Evolutionary conservation across 2,113 vertebrate species (phyloP), one percentile per base, ranked within the genome.

Genomic region (Sporophila hypoxantha): DNA sequence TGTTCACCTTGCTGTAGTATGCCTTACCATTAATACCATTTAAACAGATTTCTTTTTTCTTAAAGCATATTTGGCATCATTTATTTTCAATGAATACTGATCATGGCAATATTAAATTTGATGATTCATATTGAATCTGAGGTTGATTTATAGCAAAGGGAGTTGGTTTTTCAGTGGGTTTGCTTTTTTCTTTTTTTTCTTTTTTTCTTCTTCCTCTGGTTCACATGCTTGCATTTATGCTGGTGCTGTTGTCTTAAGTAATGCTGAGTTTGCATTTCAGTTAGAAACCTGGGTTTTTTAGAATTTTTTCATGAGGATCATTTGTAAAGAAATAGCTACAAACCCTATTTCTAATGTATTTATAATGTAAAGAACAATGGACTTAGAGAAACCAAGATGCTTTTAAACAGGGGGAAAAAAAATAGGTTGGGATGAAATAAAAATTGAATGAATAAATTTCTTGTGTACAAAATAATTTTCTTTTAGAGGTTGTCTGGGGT

Each of bases 1-100:
- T 95, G 94, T 96, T 97, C 97, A 97, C 97, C 97, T 98, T 98
- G 96, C 94, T 95, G 88, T 92, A 92, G 75, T 93, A 94, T 94
- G 90, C 94, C 92, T 96, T 97, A 96, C 95, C 92, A 95, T 96
- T 96, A 97, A 95, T 95, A 96, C 93, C 91, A 96, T 95, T 97
- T 97, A 96, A 96, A 97, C 90, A 95, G 95, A 96, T 96, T 95
- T 88, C 80, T 89, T 95, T 96, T 91, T 96, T 95, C 93, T 95
- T 96, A 94, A 96, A 97, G 94, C 87, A 84, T 96, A 96, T 96
- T 97, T 96, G 95, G 92, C 93, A 96, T 95, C 90, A 94, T 90
- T 96, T 95, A 94, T 96, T 97, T 96, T 95, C 94, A 80, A 88
- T 91, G 89, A 96, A 94, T 96, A 95, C 94, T 95, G 95, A 96